Percentiles rank a stretch among this genome's conserved stretches.
phyloP scores from a whole-genome alignment of 2,797 vertebrate genomes.

The Phylloscopus collybita region DNA sequence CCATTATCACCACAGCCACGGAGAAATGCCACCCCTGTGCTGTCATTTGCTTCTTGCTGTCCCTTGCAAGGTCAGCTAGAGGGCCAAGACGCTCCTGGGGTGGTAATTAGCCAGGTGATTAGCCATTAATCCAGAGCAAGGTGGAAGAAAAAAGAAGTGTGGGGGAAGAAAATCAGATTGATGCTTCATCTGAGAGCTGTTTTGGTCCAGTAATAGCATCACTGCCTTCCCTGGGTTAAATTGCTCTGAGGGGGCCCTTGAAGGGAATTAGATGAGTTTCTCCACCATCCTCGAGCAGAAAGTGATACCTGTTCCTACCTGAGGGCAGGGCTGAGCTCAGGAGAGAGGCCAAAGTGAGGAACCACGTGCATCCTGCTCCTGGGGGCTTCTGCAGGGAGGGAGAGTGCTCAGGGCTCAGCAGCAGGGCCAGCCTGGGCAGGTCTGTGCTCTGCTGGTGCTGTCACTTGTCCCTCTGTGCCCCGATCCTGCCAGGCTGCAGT shows the following conservation, averaged over 20 bases:
- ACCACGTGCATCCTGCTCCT: neutral
- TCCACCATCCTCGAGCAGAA: neutral
- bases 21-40: neutral
- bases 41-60: neutral
- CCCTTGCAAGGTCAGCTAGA: constrained; percentile 33
- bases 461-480: neutral
- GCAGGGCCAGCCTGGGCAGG: neutral
- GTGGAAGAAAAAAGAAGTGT: constrained; percentile 11
- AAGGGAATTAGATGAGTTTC: neutral
- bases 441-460: accelerated
- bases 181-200: neutral
- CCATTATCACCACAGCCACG: neutral
- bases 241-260: neutral
- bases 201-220: neutral
- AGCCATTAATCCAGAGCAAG: constrained; percentile 40
- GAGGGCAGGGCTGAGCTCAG: neutral
- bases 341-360: neutral
- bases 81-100: constrained; percentile 1
- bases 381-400: neutral
- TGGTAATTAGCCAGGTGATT: constrained; percentile 44
- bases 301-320: neutral
- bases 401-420: neutral
- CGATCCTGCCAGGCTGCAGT: neutral
- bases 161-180: neutral
- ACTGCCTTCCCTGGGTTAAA: neutral